phyloP scores from a whole-genome alignment of 1,140 invertebrate genomes.

The Drosophila funebris region DNA sequence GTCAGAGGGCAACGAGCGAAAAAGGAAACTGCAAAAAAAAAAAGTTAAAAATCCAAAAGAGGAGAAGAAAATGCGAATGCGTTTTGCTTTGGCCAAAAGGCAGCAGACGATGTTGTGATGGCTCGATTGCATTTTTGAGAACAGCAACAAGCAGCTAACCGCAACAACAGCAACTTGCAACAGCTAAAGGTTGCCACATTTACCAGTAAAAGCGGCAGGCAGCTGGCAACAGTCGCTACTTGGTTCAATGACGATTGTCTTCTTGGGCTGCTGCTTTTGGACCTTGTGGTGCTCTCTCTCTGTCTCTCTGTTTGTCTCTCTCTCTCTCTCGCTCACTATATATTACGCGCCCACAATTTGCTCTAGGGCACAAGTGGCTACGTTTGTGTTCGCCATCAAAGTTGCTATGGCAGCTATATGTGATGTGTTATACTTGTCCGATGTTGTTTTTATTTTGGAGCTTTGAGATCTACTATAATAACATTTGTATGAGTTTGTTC shows the following conservation, averaged over 20 bases:
- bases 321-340: background rate
- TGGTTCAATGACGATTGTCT: conserved; percentile 49
- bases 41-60: background rate
- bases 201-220: background rate
- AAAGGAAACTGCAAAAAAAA: background rate
- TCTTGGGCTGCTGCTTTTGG: background rate
- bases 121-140: conserved; percentile 6
- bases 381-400: too few species aligned
- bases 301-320: background rate
- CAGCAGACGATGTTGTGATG: background rate
- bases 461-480: too few species aligned
- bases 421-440: too few species aligned
- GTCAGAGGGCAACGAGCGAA: too few species aligned
- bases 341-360: too few species aligned
- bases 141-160: conserved; percentile 6
- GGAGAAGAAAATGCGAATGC: background rate
- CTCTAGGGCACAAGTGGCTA: too few species aligned
- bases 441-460: too few species aligned
- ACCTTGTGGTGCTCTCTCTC: background rate
- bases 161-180: background rate
- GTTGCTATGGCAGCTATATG: too few species aligned
- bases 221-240: conserved; percentile 48
- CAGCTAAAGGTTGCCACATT: conserved; percentile 61
- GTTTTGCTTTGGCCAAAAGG: conserved; percentile 4
- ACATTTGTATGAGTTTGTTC: too few species aligned